Evolutionary conservation across 2,797 vertebrate genomes (phyloP).

Genomic region (Halcyon smyrnensis): DNA sequence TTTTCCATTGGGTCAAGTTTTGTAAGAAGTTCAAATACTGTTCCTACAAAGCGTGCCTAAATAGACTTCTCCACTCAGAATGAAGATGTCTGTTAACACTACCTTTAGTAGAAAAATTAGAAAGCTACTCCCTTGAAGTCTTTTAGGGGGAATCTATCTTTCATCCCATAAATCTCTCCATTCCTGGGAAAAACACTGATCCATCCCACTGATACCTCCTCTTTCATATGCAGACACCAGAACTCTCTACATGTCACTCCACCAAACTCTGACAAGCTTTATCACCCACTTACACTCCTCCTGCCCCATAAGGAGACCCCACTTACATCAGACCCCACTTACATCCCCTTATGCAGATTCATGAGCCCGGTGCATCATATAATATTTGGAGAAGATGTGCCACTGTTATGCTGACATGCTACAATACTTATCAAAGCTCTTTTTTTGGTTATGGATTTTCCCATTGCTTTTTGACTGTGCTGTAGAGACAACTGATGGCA

Average conservation of each 20-base stretch:
- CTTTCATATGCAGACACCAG: background rate
- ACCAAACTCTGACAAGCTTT: background rate
- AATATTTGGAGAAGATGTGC: background rate
- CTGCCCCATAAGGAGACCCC: background rate
- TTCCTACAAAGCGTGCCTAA: background rate
- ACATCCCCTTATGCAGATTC: background rate
- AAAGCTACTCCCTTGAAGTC: background rate
- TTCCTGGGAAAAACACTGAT: background rate
- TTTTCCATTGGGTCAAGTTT: background rate
- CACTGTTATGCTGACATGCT: background rate
- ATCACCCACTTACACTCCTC: background rate
- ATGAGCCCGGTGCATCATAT: background rate
- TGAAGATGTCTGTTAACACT: background rate
- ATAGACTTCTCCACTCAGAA: background rate
- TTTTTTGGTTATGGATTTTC: background rate
- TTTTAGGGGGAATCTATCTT: background rate
- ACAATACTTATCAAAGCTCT: background rate
- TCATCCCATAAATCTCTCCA: background rate
- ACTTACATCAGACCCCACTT: background rate
- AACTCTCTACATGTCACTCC: background rate
- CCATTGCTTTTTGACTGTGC: background rate
- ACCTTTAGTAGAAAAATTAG: background rate
- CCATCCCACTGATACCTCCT: background rate
- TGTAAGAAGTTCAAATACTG: background rate
- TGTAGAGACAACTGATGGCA: accelerated